phyloP scores from a whole-genome alignment of 2,113 vertebrate species.

The Rhodinocichla rosea region DNA sequence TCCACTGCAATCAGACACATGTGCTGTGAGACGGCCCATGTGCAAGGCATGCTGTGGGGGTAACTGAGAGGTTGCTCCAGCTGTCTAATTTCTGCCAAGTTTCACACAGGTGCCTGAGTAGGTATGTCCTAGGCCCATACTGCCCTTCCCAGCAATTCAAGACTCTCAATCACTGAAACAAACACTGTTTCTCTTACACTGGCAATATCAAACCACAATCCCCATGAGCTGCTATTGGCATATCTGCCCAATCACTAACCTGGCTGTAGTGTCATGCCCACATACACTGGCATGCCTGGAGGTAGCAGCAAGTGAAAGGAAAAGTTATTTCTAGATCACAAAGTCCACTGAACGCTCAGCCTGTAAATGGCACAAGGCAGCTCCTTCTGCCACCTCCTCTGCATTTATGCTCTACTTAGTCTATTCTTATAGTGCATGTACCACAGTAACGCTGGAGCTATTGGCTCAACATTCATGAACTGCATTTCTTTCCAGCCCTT shows the following conservation, averaged over 20 bases:
- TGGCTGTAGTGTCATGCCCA: background rate
- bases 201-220: background rate
- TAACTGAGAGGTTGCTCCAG: background rate
- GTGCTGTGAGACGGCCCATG: background rate
- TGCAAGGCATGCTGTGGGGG: background rate
- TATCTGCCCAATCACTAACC: background rate
- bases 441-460: background rate
- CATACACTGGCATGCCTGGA: background rate
- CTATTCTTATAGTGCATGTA: background rate
- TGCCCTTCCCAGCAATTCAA: background rate
- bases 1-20: background rate
- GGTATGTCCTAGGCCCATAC: background rate
- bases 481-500: background rate
- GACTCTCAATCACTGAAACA: background rate
- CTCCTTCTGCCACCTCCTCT: background rate
- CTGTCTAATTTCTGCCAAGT: background rate
- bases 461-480: background rate
- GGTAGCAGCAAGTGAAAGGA: background rate
- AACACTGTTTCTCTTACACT: background rate
- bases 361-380: background rate
- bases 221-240: accelerated
- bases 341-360: background rate
- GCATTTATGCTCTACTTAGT: background rate
- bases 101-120: background rate
- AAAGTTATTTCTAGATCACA: background rate